phyloP scores from a whole-genome alignment of 2,888 invertebrate genomes.

The Caenorhabditis parvicauda region DNA sequence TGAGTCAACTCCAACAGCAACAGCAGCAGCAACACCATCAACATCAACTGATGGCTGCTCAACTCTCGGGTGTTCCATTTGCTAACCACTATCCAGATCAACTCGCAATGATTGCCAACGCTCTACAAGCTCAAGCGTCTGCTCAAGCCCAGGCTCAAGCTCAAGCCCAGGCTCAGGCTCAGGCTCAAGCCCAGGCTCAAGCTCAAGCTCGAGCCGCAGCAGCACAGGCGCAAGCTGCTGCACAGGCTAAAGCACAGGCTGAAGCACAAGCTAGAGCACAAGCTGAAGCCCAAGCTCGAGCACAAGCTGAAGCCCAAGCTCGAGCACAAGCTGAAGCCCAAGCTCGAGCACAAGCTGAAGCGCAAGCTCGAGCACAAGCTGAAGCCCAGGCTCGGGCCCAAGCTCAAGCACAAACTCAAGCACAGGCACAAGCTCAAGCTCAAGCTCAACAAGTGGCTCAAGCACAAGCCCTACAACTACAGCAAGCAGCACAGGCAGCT shows the following conservation, averaged over 20 bases:
- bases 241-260: not conserved
- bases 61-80: not conserved
- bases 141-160: conserved; percentile 5
- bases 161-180: conserved; percentile 5
- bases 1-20: not conserved
- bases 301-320: not conserved
- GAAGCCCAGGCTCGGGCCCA: not conserved
- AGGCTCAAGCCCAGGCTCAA: conserved; percentile 7
- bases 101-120: not conserved
- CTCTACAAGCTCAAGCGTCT: conserved; percentile 1
- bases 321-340: not conserved
- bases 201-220: not conserved
- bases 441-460: not conserved
- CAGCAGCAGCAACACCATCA: not conserved
- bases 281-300: not conserved
- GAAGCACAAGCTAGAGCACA: not conserved
- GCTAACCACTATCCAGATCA: conserved; percentile 5
- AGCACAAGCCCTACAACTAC: conserved; percentile 5
- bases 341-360: not conserved
- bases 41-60: not conserved
- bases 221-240: conserved; percentile 1
- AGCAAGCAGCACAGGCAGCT: too few species aligned
- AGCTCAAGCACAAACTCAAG: conserved; percentile 1
- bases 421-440: not conserved
- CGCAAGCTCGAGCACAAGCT: not conserved